Percentiles rank a stretch among this genome's conserved stretches.
Conservation (phyloP, 2,797 vertebrate genomes). For the Microchirus variegatus region DNA sequence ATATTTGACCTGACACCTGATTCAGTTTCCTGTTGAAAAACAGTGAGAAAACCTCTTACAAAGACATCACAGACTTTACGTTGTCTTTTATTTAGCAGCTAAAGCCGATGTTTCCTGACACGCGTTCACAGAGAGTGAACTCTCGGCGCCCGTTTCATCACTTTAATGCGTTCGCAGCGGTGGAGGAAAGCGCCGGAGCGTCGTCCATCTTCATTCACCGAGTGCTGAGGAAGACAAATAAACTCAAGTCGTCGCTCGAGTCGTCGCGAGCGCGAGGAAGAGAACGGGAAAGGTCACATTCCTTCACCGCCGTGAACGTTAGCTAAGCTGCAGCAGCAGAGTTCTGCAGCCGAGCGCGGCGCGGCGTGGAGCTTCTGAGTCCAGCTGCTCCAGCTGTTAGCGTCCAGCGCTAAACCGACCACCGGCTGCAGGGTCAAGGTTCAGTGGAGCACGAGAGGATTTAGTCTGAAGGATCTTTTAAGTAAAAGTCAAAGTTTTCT, state of each 20-base stretch:
- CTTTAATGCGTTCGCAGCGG: background rate
- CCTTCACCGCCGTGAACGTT: no score
- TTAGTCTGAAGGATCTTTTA: background rate
- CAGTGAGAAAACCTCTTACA: no score
- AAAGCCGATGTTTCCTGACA: no score
- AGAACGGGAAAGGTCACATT: background rate
- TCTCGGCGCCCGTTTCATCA: background rate
- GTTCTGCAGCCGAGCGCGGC: background rate
- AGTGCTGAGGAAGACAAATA: background rate
- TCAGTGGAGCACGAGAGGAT: background rate
- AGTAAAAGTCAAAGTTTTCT: constrained; percentile 18
- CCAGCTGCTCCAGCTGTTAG: constrained; percentile 1
- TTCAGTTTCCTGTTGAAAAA: no score
- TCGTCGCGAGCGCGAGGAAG: no score
- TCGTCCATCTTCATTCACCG: background rate
- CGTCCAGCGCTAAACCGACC: background rate
- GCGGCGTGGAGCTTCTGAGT: background rate
- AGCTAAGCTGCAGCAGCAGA: background rate
- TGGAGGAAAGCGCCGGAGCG: background rate
- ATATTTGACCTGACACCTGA: no score
- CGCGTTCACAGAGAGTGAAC: no score
- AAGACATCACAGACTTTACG: no score
- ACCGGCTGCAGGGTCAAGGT: constrained; percentile 11
- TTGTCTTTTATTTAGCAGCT: no score
- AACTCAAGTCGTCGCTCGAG: no score